Conservation (phyloP, 2,888 invertebrate species). For the Elmis aenea region DNA sequence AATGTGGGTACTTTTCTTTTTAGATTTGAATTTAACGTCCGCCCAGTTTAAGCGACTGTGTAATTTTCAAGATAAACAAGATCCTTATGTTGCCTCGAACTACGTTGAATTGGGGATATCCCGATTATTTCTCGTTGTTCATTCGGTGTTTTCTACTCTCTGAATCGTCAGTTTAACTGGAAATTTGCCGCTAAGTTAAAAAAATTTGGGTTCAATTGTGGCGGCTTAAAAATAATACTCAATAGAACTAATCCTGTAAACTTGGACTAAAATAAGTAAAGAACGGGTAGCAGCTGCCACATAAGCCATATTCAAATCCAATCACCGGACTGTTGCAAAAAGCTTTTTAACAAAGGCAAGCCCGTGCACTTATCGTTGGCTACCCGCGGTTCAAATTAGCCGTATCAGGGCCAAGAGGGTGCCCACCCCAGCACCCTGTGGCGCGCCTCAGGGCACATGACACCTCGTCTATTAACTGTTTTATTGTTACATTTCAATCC, state of each 20-base stretch:
- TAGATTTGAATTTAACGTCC: too few species aligned
- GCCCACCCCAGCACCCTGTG: conserved; percentile 38
- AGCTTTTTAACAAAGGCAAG: conserved; percentile 36
- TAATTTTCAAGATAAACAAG: too few species aligned
- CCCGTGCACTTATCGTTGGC: conserved; percentile 42
- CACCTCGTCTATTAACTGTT: conserved; percentile 50
- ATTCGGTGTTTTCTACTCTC: too few species aligned
- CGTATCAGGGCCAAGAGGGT: conserved; percentile 40
- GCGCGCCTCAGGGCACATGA: conserved; percentile 43
- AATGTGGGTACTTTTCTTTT: too few species aligned
- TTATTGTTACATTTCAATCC: conserved; percentile 48
- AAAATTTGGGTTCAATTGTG: too few species aligned
- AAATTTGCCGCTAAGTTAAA: too few species aligned
- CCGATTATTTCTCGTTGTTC: too few species aligned
- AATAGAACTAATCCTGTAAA: conserved; percentile 4
- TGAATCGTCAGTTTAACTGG: too few species aligned
- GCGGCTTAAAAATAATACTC: neutral
- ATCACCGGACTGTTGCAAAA: conserved; percentile 42
- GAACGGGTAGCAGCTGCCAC: conserved; percentile 24
- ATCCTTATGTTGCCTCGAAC: too few species aligned
- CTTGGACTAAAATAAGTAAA: conserved; percentile 15
- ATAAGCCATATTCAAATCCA: conserved; percentile 41
- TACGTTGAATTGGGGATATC: too few species aligned
- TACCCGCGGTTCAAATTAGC: conserved; percentile 50
- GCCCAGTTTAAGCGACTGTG: too few species aligned